Percentiles rank a stretch among this genome's conserved stretches.
Evolutionary conservation across 2,888 invertebrate genomes (phyloP).

Genomic region (Chymomyza fuscimana): DNA sequence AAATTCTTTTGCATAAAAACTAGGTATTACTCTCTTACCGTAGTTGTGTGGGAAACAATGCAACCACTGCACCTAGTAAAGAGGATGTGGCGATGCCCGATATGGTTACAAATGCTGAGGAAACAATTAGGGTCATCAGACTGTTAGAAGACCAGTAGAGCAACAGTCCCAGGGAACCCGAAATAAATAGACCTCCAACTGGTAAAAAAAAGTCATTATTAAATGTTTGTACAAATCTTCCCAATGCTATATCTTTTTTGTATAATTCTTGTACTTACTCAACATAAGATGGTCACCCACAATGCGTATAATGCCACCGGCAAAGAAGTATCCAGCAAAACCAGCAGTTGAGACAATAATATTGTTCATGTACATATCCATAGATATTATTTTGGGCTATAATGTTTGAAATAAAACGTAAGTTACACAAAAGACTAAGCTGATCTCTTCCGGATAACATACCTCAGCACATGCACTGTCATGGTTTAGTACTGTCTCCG

Average conservation of each 20-base stretch:
- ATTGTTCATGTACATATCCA: constrained; percentile 85
- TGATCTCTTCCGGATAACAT: constrained; percentile 32
- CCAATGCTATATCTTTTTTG: not conserved
- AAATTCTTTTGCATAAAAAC: not conserved
- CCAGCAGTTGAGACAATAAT: constrained; percentile 84
- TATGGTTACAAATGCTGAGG: constrained; percentile 81
- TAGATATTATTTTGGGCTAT: constrained; percentile 80
- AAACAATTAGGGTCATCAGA: constrained; percentile 81
- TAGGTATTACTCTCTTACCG: constrained; percentile 59
- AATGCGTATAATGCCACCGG: constrained; percentile 81
- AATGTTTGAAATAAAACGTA: not conserved
- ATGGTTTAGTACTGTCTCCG: constrained; percentile 52
- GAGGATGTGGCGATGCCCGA: constrained; percentile 75
- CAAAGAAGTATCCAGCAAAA: constrained; percentile 84
- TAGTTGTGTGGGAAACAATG: constrained; percentile 77
- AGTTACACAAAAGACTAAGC: too few species aligned
- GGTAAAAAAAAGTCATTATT: not conserved
- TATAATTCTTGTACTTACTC: constrained; percentile 76
- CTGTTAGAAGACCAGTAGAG: constrained; percentile 83
- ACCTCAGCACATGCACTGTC: constrained; percentile 75
- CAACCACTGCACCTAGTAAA: constrained; percentile 72
- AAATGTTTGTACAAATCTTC: too few species aligned
- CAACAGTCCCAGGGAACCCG: constrained; percentile 81
- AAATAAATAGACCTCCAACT: constrained; percentile 80
- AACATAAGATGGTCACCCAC: constrained; percentile 82